Evolutionary conservation across 2,888 invertebrate species (phyloP), one percentile per base, ranked within the genome.

Genomic region (Pimpla rufipes): DNA sequence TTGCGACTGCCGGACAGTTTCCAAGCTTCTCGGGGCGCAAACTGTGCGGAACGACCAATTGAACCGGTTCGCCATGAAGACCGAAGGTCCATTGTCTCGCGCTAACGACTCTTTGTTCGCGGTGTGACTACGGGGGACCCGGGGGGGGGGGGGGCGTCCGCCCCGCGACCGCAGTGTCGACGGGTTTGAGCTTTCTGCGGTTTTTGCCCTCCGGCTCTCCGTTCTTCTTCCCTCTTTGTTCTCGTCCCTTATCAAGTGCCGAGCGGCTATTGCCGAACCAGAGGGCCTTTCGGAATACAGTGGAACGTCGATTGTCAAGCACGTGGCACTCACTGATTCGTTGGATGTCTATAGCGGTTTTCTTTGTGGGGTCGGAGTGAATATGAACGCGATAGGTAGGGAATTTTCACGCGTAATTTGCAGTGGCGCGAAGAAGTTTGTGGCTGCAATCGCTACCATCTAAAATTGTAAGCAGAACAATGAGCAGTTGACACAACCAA

Each of bases 71-170:
- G 52, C 21, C 66, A 52, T 66, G n/a, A 40, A 76, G 13, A 70
- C 42, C 64, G 37, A 21, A 71, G 68, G 29, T 78, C 73, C 35
- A 81, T 81, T 81, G 81, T 81, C 73, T 77, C 57, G 16, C 47
- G 59, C 37, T 81, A 78, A 81, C 81, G 73, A 78, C 73, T 77
- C 77, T 67, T 81, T 78, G 77, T 81, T 74, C 67, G 50, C 35
- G 66, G 35, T 18, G 45, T 74, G 50, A 73, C 66, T 40, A 71
- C n/a, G 13, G 62, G 47, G 29, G 57, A 81, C 40, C 35, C 62
- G 67, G 62, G 29, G 10, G 16, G 3, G 29, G n/a, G 3, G 29
- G 29, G 29, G 29, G 29, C 29, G 29, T 29, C 29, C 29, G 29
- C 29, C 29, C 29, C 29, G 66, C 59, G 42, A 77, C 47, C 50